These are phyloP conservation scores for Bufotes viridis DNA, from an alignment of 2,797 vertebrate species.

Conservation along the genomic window DNA sequence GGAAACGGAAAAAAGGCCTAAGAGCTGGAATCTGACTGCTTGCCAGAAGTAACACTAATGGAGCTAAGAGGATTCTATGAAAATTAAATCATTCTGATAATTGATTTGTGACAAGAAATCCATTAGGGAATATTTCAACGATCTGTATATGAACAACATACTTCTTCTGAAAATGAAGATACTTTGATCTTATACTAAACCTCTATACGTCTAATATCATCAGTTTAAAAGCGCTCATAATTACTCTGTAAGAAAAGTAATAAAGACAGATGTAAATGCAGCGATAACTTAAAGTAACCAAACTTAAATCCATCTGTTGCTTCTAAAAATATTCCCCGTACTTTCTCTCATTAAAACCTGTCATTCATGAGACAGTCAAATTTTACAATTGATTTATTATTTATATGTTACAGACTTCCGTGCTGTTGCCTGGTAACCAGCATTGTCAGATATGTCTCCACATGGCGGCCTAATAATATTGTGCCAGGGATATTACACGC, in stretches of 20 bases:
- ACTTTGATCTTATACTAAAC: background rate
- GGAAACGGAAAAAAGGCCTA: too few relatives aligned
- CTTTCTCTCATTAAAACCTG: background rate
- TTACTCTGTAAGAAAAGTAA: background rate
- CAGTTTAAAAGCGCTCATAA: background rate
- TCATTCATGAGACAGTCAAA: background rate
- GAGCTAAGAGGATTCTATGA: background rate
- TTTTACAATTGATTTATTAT: conserved; percentile 14
- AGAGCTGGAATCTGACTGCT: background rate
- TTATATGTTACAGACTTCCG: background rate
- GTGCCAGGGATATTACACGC: background rate
- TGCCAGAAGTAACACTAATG: background rate
- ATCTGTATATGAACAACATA: background rate
- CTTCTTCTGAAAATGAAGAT: conserved; percentile 1
- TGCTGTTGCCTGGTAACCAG: conserved; percentile 6
- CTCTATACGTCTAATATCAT: background rate
- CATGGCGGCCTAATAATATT: background rate
- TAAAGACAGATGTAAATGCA: background rate
- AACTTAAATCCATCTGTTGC: conserved; percentile 12
- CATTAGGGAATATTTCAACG: background rate
- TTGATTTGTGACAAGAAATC: conserved; percentile 4
- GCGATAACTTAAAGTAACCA: background rate
- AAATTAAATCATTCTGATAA: background rate
- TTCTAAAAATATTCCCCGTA: background rate
- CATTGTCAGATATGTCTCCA: background rate